These are phyloP conservation scores for Oceanodroma leucorhoa DNA, from an alignment of 2,797 vertebrate genomes.

Conservation along the genomic window DNA sequence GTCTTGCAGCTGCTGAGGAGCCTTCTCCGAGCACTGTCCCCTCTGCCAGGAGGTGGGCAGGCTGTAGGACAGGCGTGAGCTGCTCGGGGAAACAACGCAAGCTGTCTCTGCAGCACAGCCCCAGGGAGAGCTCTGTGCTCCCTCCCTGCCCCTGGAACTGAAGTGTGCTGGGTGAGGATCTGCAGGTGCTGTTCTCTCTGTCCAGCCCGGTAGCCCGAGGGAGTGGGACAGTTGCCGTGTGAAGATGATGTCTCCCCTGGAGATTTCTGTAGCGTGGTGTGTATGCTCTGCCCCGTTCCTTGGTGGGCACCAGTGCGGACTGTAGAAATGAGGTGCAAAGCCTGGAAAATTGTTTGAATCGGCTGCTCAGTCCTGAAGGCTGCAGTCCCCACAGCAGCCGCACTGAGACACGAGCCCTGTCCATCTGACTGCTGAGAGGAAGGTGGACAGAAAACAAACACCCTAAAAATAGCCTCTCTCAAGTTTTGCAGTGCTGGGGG, in stretches of 20 bases:
- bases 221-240: neutral
- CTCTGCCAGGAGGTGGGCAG: neutral
- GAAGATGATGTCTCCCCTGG: neutral
- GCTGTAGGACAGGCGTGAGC: neutral
- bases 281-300: neutral
- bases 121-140: neutral
- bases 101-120: neutral
- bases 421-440: neutral
- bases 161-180: neutral
- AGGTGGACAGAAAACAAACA: neutral
- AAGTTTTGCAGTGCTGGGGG: neutral
- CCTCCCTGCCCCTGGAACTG: neutral
- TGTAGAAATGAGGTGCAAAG: neutral
- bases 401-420: too few relatives aligned
- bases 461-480: neutral
- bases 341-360: neutral
- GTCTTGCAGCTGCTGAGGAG: neutral
- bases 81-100: rapidly evolving
- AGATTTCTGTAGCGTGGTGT: neutral
- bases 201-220: neutral
- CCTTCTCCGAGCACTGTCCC: neutral
- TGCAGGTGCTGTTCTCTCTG: rapidly evolving
- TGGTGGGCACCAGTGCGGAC: neutral
- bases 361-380: neutral
- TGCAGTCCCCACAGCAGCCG: neutral